Conservation (phyloP, 2,888 invertebrate species). For the Tachina grossa region DNA sequence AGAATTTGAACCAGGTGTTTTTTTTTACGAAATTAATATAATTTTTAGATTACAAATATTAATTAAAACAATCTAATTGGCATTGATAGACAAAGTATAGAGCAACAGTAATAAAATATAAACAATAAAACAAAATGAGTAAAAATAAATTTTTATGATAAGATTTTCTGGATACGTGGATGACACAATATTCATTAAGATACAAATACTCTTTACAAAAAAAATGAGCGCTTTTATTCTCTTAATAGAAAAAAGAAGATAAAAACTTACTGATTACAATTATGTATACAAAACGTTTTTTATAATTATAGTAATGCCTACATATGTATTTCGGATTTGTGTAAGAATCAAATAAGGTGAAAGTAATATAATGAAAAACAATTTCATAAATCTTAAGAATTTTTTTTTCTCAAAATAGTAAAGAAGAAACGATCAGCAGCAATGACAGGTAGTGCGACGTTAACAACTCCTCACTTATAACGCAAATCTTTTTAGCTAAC, state of each 20-base stretch:
- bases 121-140: slow-evolving; percentile 29
- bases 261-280: neutral
- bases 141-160: slow-evolving; percentile 55
- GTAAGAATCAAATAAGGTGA: too few species aligned
- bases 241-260: neutral
- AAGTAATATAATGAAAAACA: too few species aligned
- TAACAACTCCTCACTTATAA: too few species aligned
- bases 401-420: too few species aligned
- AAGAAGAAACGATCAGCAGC: too few species aligned
- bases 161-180: slow-evolving; percentile 68
- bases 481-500: too few species aligned
- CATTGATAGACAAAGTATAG: slow-evolving; percentile 24
- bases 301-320: too few species aligned
- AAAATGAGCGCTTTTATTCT: neutral
- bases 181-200: slow-evolving; percentile 56
- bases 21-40: slow-evolving; percentile 10
- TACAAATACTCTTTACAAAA: slow-evolving; percentile 14
- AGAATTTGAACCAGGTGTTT: slow-evolving; percentile 25
- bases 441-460: too few species aligned
- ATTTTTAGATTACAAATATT: slow-evolving; percentile 41
- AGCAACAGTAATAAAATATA: slow-evolving; percentile 24
- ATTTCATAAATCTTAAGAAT: too few species aligned
- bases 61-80: slow-evolving; percentile 42
- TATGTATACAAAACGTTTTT: too few species aligned
- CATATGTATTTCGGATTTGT: too few species aligned